Base-by-base conservation (phyloP, 2,888 invertebrate species). In the Drosophila mercatorum region DNA sequence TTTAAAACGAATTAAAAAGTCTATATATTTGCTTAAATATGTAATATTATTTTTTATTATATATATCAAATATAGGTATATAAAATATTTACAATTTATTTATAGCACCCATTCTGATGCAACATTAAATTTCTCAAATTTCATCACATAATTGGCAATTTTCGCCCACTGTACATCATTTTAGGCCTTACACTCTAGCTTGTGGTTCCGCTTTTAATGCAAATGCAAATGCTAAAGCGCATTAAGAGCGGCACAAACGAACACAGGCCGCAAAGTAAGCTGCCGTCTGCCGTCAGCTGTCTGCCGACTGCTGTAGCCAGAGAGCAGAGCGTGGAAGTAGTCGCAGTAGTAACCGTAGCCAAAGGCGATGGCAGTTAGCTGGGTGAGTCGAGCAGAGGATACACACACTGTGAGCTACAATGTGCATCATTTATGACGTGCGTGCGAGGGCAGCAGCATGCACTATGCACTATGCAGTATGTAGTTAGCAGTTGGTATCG, bases 341-440 rank as follows among this genome's bases (percentile, higher is more conserved):
- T 38, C 11, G 57, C 58, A 47, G 57, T 22, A 41, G 57, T 22
- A 41, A 11, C 53, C 28, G 67, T 17, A 49, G 43, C 63, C 10
- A 41, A 10, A 49, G 55, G 34, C 38, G 36, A 6, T 26, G 10
- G 38, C 14, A 31, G 61, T 26, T 14, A 28, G 38, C 12, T 52
- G 12, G 14, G 52, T 2, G n/a, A 43, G 55, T 40, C 49, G 51
- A 51, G 17, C 34, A 12, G 34, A 58, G 55, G 56, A 64, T 68
- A 68, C 73, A 73, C 69, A 75, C 68, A 62, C 72, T 70, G 63
- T 75, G 75, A 73, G 73, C 68, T 72, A 68, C 82, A 84, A 72
- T 84, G 78, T 89, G 88, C 78, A 84, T 86, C 83, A 88, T 87
- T 86, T 89, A 89, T 88, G 83, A 89, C 75, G 63, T 69, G 75